Conservation (phyloP, 2,888 invertebrate genomes). For the Thereva nobilitata region DNA sequence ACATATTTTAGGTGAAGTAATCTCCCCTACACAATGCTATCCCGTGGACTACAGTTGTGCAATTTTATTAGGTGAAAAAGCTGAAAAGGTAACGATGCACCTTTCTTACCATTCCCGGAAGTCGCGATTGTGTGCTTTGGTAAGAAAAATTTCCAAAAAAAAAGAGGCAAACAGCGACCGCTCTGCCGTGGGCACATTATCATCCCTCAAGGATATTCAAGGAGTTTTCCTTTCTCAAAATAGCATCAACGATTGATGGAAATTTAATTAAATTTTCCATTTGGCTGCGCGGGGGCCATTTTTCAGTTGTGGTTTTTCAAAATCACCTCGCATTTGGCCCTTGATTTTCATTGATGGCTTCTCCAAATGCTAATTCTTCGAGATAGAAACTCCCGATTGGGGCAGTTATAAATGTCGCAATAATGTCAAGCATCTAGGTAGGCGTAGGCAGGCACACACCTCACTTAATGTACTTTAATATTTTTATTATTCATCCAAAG, state of each 20-base stretch:
- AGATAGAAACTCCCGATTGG: slow-evolving; percentile 18
- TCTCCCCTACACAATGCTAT: too few relatives aligned
- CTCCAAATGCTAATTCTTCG: slow-evolving; percentile 16
- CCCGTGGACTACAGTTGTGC: too few relatives aligned
- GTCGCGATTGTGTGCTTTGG: slow-evolving; percentile 8
- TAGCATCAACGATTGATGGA: slow-evolving; percentile 25
- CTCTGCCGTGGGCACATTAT: slow-evolving; percentile 14
- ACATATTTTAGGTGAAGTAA: too few relatives aligned
- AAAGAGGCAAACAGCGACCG: too few relatives aligned
- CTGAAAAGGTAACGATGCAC: too few relatives aligned
- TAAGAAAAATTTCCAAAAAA: slow-evolving; percentile 11
- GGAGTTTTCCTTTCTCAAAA: slow-evolving; percentile 13
- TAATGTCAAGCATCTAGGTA: slow-evolving; percentile 8
- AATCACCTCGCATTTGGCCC: slow-evolving; percentile 19
- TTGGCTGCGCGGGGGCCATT: slow-evolving; percentile 13
- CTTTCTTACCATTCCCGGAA: slow-evolving; percentile 22
- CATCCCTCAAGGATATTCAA: slow-evolving; percentile 17
- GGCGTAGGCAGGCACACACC: background rate
- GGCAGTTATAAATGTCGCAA: slow-evolving; percentile 23
- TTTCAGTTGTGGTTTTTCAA: background rate
- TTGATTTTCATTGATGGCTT: slow-evolving; percentile 22
- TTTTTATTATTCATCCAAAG: slow-evolving; percentile 4
- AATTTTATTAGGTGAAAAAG: too few relatives aligned
- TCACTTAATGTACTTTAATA: background rate
- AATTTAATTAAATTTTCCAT: slow-evolving; percentile 37